Evolutionary conservation across 1,140 invertebrate genomes (phyloP).

Genomic region (Platorchestia sp.): DNA sequence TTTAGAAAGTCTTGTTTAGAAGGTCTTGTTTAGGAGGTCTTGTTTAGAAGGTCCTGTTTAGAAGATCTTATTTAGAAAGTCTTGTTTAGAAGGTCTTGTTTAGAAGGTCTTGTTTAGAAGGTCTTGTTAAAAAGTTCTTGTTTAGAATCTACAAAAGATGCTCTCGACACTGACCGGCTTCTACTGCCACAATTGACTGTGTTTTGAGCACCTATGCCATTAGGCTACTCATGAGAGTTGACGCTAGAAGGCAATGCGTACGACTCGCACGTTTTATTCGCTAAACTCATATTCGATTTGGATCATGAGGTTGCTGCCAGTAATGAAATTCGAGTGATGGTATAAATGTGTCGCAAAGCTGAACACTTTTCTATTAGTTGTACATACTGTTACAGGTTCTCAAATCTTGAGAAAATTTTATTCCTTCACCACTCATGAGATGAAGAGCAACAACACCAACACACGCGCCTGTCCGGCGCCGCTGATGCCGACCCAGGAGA

Average conservation of each 20-base stretch:
- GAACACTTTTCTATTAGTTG: neutral
- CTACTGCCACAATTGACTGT: no score
- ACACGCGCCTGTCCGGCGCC: neutral
- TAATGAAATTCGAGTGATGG: neutral
- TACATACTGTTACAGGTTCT: neutral
- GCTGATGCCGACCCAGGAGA: neutral
- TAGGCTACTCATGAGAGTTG: neutral
- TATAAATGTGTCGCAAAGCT: neutral
- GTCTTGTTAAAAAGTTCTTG: no score
- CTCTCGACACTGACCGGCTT: no score
- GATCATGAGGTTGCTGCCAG: neutral
- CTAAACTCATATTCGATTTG: neutral
- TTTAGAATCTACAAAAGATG: no score
- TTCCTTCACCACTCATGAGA: neutral
- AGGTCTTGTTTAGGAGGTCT: no score
- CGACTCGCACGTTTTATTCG: neutral
- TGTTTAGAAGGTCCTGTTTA: no score
- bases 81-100: no score
- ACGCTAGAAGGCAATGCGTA: neutral
- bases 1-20: no score
- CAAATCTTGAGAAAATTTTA: neutral
- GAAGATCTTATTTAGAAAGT: no score
- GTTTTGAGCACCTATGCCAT: no score
- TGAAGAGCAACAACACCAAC: neutral
- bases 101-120: no score